Conservation (phyloP, 2,888 invertebrate species). For the Glomeris marginata region DNA sequence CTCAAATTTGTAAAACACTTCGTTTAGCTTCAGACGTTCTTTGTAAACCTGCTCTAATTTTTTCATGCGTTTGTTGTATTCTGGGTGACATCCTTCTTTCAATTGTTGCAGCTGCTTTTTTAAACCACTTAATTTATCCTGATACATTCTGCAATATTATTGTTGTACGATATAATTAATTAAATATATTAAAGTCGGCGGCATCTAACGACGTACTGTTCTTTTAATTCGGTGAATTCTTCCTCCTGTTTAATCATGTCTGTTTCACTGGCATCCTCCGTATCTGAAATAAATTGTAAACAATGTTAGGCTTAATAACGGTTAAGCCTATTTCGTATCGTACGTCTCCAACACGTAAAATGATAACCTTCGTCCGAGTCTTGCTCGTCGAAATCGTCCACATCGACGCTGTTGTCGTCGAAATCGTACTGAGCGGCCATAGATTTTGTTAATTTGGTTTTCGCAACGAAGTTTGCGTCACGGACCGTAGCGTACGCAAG, state of each 20-base stretch:
- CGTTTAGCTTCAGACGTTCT: constrained; percentile 43
- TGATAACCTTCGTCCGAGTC: constrained; percentile 14
- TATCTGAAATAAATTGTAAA: constrained; percentile 42
- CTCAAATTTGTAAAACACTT: constrained; percentile 29
- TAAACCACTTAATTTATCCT: constrained; percentile 73
- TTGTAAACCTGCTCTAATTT: constrained; percentile 65
- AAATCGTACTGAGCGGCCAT: constrained; percentile 4
- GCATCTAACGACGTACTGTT: constrained; percentile 49
- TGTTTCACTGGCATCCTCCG: constrained; percentile 94
- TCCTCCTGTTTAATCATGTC: constrained; percentile 69
- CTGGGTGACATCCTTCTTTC: constrained; percentile 70
- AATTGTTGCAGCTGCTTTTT: constrained; percentile 81
- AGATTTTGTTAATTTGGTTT: background rate
- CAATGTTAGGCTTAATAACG: background rate
- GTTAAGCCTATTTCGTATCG: background rate
- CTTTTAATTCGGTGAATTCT: constrained; percentile 63
- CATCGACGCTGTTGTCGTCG: constrained; percentile 9
- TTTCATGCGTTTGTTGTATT: constrained; percentile 64
- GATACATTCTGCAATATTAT: constrained; percentile 41
- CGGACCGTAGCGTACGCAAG: too few relatives aligned
- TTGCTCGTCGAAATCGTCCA: constrained; percentile 4
- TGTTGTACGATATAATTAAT: background rate
- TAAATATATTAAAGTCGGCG: background rate
- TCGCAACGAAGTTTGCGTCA: too few relatives aligned
- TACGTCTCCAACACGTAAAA: background rate